Percentiles rank a stretch among this genome's conserved stretches.
Conservation (phyloP, 2,797 vertebrate genomes). For the Australoheros facetus region DNA sequence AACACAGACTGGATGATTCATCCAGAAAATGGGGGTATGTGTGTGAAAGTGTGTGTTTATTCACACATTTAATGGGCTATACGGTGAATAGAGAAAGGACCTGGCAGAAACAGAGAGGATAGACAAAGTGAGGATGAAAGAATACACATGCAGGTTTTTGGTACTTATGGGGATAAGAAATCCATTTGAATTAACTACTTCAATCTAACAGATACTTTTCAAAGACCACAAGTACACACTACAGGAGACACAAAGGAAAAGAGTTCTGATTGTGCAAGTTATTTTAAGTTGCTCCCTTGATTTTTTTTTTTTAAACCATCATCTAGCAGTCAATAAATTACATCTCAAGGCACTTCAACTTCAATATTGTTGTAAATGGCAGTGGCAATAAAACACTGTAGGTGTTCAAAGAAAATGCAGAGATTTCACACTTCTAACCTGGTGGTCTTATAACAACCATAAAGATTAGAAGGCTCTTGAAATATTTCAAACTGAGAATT, state of each 20-base stretch:
- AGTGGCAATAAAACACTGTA: background rate
- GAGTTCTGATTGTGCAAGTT: background rate
- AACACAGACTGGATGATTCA: conserved; percentile 62
- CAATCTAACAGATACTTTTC: background rate
- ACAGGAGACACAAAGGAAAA: background rate
- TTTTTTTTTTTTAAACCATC: background rate
- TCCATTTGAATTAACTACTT: conserved; percentile 7
- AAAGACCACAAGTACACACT: conserved; percentile 4
- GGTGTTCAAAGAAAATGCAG: background rate
- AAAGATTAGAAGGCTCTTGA: background rate
- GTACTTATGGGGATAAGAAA: conserved; percentile 4
- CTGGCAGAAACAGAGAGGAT: conserved; percentile 30
- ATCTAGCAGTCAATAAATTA: conserved; percentile 5
- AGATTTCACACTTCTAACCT: background rate
- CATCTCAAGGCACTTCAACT: background rate
- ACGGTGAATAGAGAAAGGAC: conserved; percentile 43
- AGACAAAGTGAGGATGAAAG: conserved; percentile 29
- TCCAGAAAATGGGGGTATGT: conserved; percentile 36
- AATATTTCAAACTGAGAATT: conserved; percentile 2
- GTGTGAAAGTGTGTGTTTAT: conserved; percentile 44
- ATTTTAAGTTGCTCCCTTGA: background rate
- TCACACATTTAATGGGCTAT: conserved; percentile 45
- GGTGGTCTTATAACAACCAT: background rate
- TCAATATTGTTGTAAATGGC: background rate
- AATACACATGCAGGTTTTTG: background rate